Evolutionary conservation across 37 sponge, comb jelly and placozoan species (phyloP).

Genomic region (Tethya wilhelma): DNA sequence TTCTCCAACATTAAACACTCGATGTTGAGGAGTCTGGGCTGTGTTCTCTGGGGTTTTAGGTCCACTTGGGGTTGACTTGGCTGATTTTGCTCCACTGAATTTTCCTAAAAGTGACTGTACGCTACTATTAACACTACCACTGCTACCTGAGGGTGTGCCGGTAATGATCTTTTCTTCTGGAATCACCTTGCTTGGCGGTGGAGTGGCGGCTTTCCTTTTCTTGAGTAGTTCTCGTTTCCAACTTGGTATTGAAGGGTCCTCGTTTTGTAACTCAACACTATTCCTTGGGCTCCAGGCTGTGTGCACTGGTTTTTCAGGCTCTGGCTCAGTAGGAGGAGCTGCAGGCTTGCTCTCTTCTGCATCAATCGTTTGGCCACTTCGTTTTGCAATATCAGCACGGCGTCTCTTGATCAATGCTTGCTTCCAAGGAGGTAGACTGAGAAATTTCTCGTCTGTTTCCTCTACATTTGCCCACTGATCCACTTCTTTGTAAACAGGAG

Average conservation of each 20-base stretch:
- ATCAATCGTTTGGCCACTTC: constrained; percentile 3
- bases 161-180: neutral
- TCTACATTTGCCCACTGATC: constrained; percentile 66
- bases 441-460: constrained; percentile 69
- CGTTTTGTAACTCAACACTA: neutral
- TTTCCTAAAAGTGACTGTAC: too few relatives aligned
- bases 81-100: neutral
- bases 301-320: neutral
- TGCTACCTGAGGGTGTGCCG: too few relatives aligned
- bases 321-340: neutral
- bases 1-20: neutral
- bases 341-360: neutral
- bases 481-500: constrained; percentile 61
- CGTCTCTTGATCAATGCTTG: constrained; percentile 72
- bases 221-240: neutral
- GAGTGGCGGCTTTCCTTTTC: neutral
- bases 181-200: neutral
- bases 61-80: neutral
- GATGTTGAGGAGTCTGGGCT: neutral
- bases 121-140: too few relatives aligned
- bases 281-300: neutral
- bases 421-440: constrained; percentile 76
- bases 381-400: constrained; percentile 49
- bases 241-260: too few relatives aligned
- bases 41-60: neutral